A percentile compares a stretch with the other conserved stretches of the same genome.
Conservation (phyloP, 2,888 invertebrate genomes). For the Dryobota labecula region DNA sequence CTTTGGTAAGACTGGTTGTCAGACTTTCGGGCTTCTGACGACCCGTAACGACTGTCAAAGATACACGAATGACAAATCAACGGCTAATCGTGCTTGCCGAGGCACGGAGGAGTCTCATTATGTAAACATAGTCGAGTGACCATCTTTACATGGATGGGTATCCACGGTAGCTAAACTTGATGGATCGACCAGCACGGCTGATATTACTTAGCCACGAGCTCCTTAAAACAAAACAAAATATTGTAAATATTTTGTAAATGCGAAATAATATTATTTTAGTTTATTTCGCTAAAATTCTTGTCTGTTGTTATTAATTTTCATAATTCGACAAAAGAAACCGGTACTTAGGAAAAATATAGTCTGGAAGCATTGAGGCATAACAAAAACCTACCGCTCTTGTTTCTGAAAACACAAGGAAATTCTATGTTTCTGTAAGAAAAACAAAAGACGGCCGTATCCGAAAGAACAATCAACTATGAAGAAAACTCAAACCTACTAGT, state of each 20-base stretch:
- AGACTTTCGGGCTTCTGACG: no score
- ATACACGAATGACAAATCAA: no score
- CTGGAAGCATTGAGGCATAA: neutral
- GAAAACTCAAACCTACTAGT: neutral
- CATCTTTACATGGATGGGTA: no score
- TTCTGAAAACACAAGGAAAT: constrained; percentile 4
- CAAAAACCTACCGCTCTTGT: neutral
- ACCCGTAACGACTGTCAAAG: no score
- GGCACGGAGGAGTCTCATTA: no score
- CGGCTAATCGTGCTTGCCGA: no score
- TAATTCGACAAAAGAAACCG: neutral
- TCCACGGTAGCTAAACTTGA: no score
- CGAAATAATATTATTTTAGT: neutral
- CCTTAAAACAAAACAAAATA: constrained; percentile 59
- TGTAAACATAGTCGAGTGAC: no score
- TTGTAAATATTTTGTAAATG: neutral
- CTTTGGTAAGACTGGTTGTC: no score
- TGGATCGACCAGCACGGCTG: no score
- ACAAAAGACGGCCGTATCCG: constrained; percentile 2
- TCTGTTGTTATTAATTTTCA: neutral
- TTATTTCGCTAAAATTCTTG: neutral
- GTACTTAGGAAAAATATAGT: neutral
- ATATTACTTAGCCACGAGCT: no score
- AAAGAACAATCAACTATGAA: neutral
- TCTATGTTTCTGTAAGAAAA: neutral